A percentile compares a stretch with the other conserved stretches of the same genome.
These are phyloP conservation scores for Stenodema calcarata DNA, from an alignment of 2,888 invertebrate species.

Conservation along the genomic window DNA sequence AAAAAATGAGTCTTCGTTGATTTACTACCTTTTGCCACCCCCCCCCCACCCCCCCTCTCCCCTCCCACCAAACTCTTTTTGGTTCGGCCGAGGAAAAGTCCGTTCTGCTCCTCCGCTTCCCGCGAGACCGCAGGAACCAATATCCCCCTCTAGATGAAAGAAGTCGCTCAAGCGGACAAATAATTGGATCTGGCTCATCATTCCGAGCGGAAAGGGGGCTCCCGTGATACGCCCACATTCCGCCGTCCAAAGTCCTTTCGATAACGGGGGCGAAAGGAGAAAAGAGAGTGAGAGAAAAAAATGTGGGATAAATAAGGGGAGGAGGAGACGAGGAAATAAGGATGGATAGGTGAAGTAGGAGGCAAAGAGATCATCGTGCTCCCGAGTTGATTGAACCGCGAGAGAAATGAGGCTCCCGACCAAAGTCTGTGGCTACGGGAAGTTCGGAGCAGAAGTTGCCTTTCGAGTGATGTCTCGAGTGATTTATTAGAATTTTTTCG, in stretches of 20 bases:
- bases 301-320: background rate
- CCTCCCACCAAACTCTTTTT: background rate
- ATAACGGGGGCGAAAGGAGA: too few species aligned
- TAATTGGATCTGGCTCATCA: conserved; percentile 11
- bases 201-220: background rate
- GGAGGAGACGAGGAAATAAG: background rate
- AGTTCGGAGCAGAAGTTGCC: background rate
- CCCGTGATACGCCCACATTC: background rate
- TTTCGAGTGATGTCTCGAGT: background rate
- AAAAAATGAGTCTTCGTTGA: too few species aligned
- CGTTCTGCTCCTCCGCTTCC: background rate
- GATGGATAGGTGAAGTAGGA: background rate
- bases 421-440: background rate
- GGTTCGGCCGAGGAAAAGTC: background rate
- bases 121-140: background rate
- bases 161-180: conserved; percentile 7
- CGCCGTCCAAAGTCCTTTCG: background rate
- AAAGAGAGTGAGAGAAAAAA: background rate
- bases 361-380: background rate
- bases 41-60: too few species aligned
- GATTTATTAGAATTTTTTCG: background rate
- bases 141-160: background rate
- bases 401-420: background rate
- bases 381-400: background rate
- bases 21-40: too few species aligned